A percentile compares a stretch with the other conserved stretches of the same genome.
Conservation (phyloP, 2,888 invertebrate species). For the Chironomus riparius region DNA sequence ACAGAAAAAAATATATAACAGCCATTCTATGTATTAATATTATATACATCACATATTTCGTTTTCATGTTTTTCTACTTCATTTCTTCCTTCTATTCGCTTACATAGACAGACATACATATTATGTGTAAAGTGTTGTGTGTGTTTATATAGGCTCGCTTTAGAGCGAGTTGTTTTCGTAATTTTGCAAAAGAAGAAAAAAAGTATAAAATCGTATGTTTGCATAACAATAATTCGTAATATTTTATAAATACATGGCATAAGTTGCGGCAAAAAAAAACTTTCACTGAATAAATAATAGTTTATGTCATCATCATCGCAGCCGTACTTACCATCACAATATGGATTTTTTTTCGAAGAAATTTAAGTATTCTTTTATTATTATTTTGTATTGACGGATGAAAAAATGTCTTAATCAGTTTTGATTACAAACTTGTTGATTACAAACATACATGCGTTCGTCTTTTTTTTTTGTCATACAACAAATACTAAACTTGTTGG, state of each 20-base stretch:
- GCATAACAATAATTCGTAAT: slow-evolving; percentile 27
- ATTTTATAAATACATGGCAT: slow-evolving; percentile 15
- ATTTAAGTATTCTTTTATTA: too few relatives aligned
- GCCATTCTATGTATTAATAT: slow-evolving; percentile 11
- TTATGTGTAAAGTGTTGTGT: not conserved
- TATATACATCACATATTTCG: not conserved
- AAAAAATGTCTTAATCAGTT: too few relatives aligned
- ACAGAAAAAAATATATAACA: not conserved
- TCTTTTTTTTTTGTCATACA: too few relatives aligned
- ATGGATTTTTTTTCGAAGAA: too few relatives aligned
- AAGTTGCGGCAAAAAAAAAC: slow-evolving; percentile 19
- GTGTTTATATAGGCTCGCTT: not conserved
- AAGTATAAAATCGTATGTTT: slow-evolving; percentile 9
- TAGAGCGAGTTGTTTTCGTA: too few relatives aligned
- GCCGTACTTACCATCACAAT: too few relatives aligned
- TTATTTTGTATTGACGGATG: too few relatives aligned
- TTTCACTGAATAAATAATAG: slow-evolving; percentile 25
- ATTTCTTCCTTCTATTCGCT: slow-evolving; percentile 19
- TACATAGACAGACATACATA: not conserved
- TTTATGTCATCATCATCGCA: slow-evolving; percentile 22
- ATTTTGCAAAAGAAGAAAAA: not conserved
- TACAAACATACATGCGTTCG: too few relatives aligned
- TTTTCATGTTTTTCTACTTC: not conserved
- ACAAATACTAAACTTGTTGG: too few relatives aligned
- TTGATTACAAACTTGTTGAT: too few relatives aligned